Evolutionary conservation across 2,797 vertebrate species (phyloP).

Genomic region (Okamejei kenojei): DNA sequence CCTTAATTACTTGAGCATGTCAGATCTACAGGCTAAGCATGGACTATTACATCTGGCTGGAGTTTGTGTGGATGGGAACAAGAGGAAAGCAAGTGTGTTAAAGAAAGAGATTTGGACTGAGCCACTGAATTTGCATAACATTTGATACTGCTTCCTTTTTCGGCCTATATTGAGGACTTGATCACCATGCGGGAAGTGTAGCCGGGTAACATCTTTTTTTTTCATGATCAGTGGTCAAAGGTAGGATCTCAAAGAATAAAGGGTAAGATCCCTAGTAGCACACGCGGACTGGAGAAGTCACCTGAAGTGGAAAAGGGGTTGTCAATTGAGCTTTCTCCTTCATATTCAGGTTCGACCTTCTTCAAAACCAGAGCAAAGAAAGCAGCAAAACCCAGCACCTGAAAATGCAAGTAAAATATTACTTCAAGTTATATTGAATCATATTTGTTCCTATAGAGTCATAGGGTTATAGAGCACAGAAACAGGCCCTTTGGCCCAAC

Average conservation of each 20-base stretch:
- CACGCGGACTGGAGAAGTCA: conserved; percentile 45
- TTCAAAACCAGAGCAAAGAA: conserved; percentile 91
- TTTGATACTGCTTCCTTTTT: neutral
- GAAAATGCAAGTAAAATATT: conserved; percentile 40
- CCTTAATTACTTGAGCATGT: neutral
- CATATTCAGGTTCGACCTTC: conserved; percentile 80
- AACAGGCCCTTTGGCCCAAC: no score
- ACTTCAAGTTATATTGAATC: neutral
- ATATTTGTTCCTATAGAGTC: neutral
- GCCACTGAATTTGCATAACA: neutral
- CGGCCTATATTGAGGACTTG: neutral
- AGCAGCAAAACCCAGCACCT: conserved; percentile 91
- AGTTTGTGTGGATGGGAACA: no score
- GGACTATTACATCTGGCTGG: neutral
- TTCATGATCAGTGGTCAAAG: neutral
- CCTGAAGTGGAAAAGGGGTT: conserved; percentile 60
- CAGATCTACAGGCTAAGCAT: neutral
- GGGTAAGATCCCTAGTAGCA: neutral
- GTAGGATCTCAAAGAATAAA: neutral
- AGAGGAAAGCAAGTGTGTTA: no score
- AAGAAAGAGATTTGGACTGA: neutral
- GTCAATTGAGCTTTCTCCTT: conserved; percentile 60
- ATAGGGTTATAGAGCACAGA: no score
- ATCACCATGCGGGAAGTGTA: neutral
- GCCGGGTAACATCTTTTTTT: neutral